A percentile compares a stretch with the other conserved stretches of the same genome.
phyloP scores from a whole-genome alignment of 2,797 vertebrate species.

The Sylvia borin region DNA sequence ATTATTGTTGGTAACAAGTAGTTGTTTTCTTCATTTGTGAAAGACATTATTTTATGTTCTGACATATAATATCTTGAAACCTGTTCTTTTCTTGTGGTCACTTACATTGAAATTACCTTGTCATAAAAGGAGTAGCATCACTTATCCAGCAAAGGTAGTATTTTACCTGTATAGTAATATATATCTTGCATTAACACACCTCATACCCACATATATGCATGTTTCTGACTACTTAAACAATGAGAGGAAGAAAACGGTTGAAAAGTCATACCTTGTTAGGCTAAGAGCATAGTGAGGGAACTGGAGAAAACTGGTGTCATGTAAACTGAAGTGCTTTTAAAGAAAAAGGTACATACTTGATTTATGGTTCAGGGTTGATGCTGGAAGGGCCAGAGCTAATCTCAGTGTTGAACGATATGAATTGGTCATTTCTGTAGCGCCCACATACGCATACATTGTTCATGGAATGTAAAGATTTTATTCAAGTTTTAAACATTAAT shows the following conservation, averaged over 20 bases:
- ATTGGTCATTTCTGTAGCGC: background rate
- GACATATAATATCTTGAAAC: background rate
- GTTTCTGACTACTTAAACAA: conserved; percentile 33
- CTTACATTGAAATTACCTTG: background rate
- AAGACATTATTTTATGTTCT: background rate
- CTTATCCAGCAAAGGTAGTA: background rate
- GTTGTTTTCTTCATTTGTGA: background rate
- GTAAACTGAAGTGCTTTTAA: background rate
- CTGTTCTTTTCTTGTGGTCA: background rate
- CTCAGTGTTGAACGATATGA: background rate
- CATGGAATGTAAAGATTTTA: background rate
- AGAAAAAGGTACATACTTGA: background rate
- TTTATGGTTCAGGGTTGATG: background rate
- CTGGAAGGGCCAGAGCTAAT: conserved; percentile 15
- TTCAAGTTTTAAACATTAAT: background rate
- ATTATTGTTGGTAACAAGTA: background rate
- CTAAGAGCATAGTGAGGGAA: conserved; percentile 23
- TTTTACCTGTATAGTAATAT: background rate
- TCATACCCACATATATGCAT: background rate
- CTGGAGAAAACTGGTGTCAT: conserved; percentile 23
- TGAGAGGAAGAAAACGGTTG: conserved; percentile 26
- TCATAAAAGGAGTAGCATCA: background rate
- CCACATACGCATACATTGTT: background rate
- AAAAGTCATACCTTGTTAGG: conserved; percentile 4
- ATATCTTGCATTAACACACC: background rate